Evolutionary conservation across 1,140 invertebrate species (phyloP).

Genomic region (Nasonia vitripennis): DNA sequence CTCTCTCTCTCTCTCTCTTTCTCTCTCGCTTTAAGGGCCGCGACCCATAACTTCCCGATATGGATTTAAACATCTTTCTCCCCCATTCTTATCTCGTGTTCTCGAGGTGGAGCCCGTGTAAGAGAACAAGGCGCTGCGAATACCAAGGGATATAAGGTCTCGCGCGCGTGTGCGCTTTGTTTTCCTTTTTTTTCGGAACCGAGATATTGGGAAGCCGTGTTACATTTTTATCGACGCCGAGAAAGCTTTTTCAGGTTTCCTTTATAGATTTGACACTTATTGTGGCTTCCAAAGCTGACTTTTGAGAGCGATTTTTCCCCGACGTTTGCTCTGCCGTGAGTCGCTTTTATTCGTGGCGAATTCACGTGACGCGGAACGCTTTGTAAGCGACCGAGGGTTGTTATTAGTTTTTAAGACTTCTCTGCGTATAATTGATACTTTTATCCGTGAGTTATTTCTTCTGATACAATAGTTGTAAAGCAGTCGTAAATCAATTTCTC

Average conservation of each 20-base stretch:
- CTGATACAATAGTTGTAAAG: neutral
- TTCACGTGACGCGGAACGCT: neutral
- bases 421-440: neutral
- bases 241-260: neutral
- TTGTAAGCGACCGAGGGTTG: neutral
- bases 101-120: neutral
- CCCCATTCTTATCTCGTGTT: constrained; percentile 26
- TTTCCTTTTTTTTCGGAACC: neutral
- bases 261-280: neutral
- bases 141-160: neutral
- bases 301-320: neutral
- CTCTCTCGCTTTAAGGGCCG: constrained; percentile 6
- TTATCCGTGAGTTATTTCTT: neutral
- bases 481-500: neutral
- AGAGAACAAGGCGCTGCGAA: neutral
- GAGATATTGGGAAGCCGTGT: neutral
- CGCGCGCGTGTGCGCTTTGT: neutral
- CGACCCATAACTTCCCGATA: constrained; percentile 21
- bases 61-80: constrained; percentile 43
- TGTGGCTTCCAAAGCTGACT: neutral
- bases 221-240: constrained; percentile 12
- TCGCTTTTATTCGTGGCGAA: neutral
- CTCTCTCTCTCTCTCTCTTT: neutral
- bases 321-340: neutral
- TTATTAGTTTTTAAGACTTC: too few species aligned